phyloP scores from a whole-genome alignment of 2,113 vertebrate species.

The Desmodus rotundus region DNA sequence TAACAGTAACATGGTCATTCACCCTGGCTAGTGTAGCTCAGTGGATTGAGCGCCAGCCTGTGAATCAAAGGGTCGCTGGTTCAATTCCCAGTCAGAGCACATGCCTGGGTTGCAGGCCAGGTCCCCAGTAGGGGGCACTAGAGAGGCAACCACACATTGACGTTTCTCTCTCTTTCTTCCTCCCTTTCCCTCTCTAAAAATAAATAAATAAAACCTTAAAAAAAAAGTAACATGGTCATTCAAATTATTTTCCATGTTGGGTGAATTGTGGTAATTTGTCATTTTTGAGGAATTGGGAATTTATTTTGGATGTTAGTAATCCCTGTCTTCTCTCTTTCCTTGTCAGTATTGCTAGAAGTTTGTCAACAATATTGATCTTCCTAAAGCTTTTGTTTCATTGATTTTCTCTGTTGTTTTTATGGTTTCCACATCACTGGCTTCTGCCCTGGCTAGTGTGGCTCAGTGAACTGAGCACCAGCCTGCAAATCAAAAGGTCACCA shows the following conservation, averaged over 20 bases:
- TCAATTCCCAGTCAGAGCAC: too few species aligned
- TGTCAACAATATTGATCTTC: background rate
- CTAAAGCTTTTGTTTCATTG: background rate
- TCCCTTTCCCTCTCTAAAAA: too few species aligned
- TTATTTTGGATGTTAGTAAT: background rate
- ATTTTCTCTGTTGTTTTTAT: background rate
- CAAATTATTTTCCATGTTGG: background rate
- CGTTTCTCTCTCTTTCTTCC: too few species aligned
- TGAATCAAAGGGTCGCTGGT: too few species aligned
- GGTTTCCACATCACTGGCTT: background rate
- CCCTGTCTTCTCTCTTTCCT: background rate
- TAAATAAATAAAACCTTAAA: too few species aligned
- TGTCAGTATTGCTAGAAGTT: background rate
- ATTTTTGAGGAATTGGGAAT: background rate
- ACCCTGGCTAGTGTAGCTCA: too few species aligned
- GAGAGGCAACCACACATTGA: too few species aligned
- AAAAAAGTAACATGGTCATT: background rate
- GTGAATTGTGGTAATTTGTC: rapidly evolving
- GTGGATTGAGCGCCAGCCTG: too few species aligned
- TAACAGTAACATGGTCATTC: background rate
- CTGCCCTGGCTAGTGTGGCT: background rate
- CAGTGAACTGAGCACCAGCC: too few species aligned
- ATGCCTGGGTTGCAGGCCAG: too few species aligned
- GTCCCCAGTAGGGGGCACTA: too few species aligned
- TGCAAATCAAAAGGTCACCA: too few species aligned